A percentile compares a stretch with the other conserved stretches of the same genome.
Evolutionary conservation across 2,113 vertebrate species (phyloP).

Genomic region (Zapornia atra): DNA sequence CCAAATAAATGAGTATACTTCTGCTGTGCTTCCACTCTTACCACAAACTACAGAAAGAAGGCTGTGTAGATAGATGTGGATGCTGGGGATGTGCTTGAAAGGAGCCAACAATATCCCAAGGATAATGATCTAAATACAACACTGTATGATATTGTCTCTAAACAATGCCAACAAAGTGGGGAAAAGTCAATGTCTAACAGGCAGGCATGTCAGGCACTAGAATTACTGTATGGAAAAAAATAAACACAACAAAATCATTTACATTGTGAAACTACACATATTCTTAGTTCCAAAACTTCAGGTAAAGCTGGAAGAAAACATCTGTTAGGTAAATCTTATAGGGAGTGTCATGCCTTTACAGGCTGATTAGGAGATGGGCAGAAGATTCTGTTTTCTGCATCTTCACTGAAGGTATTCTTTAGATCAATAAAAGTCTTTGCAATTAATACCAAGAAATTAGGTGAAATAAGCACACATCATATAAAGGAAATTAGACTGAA

Average conservation of each 20-base stretch:
- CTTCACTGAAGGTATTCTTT: neutral
- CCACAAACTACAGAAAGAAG: neutral
- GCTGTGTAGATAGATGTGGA: neutral
- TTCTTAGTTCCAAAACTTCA: neutral
- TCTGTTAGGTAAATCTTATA: neutral
- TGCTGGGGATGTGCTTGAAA: neutral
- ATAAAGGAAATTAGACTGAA: neutral
- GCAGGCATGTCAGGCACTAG: neutral
- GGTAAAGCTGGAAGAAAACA: neutral
- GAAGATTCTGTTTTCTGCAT: neutral
- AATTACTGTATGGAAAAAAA: neutral
- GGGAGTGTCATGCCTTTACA: neutral
- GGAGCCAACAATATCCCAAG: neutral
- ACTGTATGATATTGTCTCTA: neutral
- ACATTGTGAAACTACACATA: neutral
- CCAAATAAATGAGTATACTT: neutral
- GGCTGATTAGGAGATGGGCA: neutral
- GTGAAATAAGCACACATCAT: neutral
- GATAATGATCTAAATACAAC: neutral
- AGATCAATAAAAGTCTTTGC: neutral
- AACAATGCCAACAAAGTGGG: neutral
- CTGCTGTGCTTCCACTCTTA: neutral
- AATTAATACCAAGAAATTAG: neutral
- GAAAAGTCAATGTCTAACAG: neutral
- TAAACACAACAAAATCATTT: neutral